Evolutionary conservation across 2,888 invertebrate genomes (phyloP).

Genomic region (Cryptus armator): DNA sequence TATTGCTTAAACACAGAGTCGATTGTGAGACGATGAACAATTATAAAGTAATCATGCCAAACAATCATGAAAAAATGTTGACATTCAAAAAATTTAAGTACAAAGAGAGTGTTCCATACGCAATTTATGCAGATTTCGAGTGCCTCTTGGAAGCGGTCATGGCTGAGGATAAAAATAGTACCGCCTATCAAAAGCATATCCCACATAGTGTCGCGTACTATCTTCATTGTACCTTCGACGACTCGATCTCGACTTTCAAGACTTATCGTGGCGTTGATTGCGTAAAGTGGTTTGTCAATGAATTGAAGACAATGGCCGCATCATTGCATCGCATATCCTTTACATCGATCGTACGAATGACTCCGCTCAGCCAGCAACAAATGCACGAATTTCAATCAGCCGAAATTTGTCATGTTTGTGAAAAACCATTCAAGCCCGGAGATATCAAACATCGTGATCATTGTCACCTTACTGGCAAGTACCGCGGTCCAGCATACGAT

Average conservation of each 20-base stretch:
- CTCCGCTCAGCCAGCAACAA: not conserved
- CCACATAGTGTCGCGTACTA: not conserved
- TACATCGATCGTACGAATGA: not conserved
- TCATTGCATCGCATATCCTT: not conserved
- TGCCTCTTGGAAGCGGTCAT: constrained; percentile 42
- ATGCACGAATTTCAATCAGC: not conserved
- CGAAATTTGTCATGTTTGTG: not conserved
- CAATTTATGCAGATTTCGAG: constrained; percentile 63
- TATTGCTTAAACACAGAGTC: not conserved
- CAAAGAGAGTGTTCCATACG: constrained; percentile 41
- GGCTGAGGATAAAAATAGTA: constrained; percentile 20
- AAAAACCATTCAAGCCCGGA: not conserved
- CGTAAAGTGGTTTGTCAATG: constrained; percentile 46
- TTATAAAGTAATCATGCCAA: not conserved
- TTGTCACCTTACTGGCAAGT: constrained; percentile 43
- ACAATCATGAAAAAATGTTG: constrained; percentile 1
- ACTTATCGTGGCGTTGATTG: constrained; percentile 36
- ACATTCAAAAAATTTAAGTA: constrained; percentile 51
- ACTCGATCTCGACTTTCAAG: constrained; percentile 16
- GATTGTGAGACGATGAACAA: not conserved
- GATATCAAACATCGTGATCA: not conserved
- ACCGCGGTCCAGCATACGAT: constrained; percentile 64
- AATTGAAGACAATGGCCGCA: not conserved
- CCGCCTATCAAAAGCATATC: constrained; percentile 43
- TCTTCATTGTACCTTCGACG: not conserved